Conservation (phyloP, 2,113 vertebrate species). For the Forbesichthys agassizii region DNA sequence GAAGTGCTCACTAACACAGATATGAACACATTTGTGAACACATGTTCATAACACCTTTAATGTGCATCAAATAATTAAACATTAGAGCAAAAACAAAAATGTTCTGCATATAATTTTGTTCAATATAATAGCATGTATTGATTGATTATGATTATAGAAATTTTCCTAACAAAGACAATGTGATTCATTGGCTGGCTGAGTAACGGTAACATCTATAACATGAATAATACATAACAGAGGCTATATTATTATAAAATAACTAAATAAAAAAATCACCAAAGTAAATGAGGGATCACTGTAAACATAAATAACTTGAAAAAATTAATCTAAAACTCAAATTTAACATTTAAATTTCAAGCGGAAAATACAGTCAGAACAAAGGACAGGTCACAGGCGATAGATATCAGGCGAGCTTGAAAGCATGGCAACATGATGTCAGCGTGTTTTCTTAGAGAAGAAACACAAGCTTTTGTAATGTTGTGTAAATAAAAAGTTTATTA, state of each 20-base stretch:
- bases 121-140: neutral
- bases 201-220: neutral
- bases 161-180: neutral
- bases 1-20: too few relatives aligned
- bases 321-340: constrained; percentile 1
- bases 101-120: too few relatives aligned
- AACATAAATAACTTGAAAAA: constrained; percentile 2
- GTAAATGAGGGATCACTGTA: constrained; percentile 6
- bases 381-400: constrained; percentile 5
- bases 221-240: neutral
- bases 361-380: neutral
- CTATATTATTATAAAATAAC: neutral
- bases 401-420: constrained; percentile 6
- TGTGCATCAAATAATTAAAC: too few relatives aligned
- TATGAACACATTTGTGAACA: too few relatives aligned
- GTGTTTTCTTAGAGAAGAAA: neutral
- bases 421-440: neutral
- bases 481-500: too few relatives aligned
- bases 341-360: constrained; percentile 28
- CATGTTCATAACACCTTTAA: too few relatives aligned
- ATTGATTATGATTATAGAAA: neutral
- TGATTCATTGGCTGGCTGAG: neutral
- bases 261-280: constrained; percentile 3
- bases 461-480: neutral
- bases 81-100: too few relatives aligned